Evolutionary conservation across 1,140 invertebrate genomes (phyloP).

Genomic region (Lysiphlebus fabarum): DNA sequence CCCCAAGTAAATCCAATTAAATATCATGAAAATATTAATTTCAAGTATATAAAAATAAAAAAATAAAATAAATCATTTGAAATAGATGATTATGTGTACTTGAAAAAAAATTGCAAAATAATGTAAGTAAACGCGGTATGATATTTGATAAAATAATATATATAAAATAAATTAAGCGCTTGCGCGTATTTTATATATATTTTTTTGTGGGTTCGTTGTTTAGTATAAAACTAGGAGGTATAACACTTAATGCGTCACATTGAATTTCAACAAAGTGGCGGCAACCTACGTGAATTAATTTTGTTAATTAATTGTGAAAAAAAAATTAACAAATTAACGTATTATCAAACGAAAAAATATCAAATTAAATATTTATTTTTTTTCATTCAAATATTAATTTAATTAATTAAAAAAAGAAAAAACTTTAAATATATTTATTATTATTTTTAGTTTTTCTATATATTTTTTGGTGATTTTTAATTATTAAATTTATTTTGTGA

Average conservation of each 20-base stretch:
- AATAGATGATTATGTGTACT: no score
- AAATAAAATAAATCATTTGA: no score
- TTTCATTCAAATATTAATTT: no score
- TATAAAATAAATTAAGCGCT: slow-evolving; percentile 10
- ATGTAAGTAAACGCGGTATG: neutral
- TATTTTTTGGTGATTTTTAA: neutral
- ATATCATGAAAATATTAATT: no score
- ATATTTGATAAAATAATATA: no score
- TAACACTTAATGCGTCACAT: slow-evolving; percentile 26
- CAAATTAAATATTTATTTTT: no score
- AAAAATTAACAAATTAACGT: no score
- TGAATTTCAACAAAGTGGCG: slow-evolving; percentile 24
- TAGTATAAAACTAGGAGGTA: slow-evolving; percentile 33
- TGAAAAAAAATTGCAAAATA: no score
- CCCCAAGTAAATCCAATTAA: no score
- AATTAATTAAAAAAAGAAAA: neutral
- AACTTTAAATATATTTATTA: neutral
- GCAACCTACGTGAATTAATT: neutral
- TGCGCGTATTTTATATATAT: slow-evolving; percentile 8
- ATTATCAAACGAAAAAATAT: no score
- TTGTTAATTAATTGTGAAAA: no score
- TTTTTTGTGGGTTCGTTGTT: neutral
- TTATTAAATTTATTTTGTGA: neutral
- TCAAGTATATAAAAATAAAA: no score
- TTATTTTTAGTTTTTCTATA: neutral